Evolutionary conservation across 2,113 vertebrate genomes (phyloP), one percentile per base, ranked within the genome.

Genomic region (Elephantulus edwardii): DNA sequence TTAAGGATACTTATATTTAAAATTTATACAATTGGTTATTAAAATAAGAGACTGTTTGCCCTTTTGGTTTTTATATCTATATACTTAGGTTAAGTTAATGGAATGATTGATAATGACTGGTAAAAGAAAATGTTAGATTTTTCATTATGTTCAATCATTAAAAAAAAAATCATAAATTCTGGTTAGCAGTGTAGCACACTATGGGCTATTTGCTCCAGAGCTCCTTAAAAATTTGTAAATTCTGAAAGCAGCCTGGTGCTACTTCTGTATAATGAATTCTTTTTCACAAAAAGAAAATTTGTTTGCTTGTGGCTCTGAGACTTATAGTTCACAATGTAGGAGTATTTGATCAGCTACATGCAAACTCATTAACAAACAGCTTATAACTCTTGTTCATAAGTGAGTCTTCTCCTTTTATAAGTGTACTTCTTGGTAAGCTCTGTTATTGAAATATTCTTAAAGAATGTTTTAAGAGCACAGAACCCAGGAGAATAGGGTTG

Each of bases 251-350:
- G 19, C 10, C 40, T 88, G 2, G 35, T 82, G 56, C 26, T 79
- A 11, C 77, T 92, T 13, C 30, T 84, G 2, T 60, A 33, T 89
- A 74, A 40, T 93, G 35, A 86, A 83, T 81, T 95, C 33, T 87
- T 92, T 89, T 52, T 79, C 70, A 87, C 50, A 81, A 89, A 30
- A 95, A 35, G 68, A 79, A 87, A 93, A 88, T 95, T 91, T 86
- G 14, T 91, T 90, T 93, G 85, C 71, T 52, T 85, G 20, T n/a
- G 88, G 26, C 52, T 79, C 66, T 64, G 44, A 84, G 24, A 89
- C 28, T 83, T 94, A 28, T 3, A 91, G 66, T 89, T 88, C 26
- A 22, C 19, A 42, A 84, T n/a, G 7, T 58, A 72, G 79, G 54
- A 74, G 58, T 86, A 83, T 44, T 17, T 93, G 35, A 77, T 79